Conservation (phyloP, 2,113 vertebrate species). For the Ivindomyrus marchei region DNA sequence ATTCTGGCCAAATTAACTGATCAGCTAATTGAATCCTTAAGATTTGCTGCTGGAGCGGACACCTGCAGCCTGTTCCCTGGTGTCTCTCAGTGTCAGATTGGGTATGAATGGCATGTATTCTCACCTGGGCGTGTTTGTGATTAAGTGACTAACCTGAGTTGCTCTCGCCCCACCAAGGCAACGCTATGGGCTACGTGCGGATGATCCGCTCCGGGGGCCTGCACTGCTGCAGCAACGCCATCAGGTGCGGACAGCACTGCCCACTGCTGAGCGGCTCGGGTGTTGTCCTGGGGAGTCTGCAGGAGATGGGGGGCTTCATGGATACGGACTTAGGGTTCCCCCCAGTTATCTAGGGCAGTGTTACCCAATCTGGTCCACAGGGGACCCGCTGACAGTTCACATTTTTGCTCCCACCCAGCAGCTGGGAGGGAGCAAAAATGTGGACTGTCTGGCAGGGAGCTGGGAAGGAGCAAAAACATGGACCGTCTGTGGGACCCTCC, state of each 20-base stretch:
- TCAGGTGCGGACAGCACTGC: constrained; percentile 66
- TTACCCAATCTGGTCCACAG: neutral
- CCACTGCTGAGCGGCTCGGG: too few species aligned
- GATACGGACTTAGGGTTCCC: neutral
- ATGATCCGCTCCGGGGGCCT: constrained; percentile 98
- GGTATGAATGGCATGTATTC: neutral
- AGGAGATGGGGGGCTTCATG: neutral
- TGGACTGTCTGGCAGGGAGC: neutral
- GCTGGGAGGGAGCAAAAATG: neutral
- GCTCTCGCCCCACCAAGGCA: constrained; percentile 61
- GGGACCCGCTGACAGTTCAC: neutral
- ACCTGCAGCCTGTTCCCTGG: neutral
- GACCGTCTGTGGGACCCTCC: neutral
- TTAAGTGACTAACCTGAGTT: neutral
- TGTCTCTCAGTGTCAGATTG: neutral
- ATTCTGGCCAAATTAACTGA: neutral
- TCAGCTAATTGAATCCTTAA: neutral
- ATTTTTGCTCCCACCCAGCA: neutral
- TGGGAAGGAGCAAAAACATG: neutral
- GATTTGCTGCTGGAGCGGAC: neutral
- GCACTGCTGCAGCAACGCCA: constrained; percentile 96
- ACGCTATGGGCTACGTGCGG: constrained; percentile 94
- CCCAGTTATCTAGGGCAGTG: neutral
- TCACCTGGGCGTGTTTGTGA: neutral
- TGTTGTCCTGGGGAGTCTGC: neutral